Evolutionary conservation across 2,888 invertebrate genomes (phyloP).

Genomic region (Phragmatobia fuliginosa): DNA sequence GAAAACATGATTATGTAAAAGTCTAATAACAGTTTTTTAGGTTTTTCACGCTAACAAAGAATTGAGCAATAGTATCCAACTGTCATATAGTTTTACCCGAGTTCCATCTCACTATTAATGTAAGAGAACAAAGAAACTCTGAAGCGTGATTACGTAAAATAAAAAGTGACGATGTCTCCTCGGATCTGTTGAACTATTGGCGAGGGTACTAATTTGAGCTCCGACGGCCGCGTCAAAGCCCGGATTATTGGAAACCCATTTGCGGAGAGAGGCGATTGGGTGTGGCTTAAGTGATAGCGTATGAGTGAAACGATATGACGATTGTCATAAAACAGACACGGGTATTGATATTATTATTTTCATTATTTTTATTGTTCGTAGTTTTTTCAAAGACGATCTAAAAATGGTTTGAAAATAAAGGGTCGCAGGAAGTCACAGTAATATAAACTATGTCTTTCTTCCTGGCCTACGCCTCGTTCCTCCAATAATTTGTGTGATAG

Average conservation of each 20-base stretch:
- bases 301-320: neutral
- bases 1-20: too few relatives aligned
- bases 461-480: neutral
- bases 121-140: constrained; percentile 14
- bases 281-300: constrained; percentile 30
- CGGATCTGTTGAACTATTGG: constrained; percentile 32
- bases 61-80: too few relatives aligned
- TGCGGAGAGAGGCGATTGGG: constrained; percentile 47
- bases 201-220: constrained; percentile 45
- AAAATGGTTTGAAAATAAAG: too few relatives aligned
- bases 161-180: constrained; percentile 27
- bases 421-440: neutral
- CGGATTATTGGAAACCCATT: constrained; percentile 76
- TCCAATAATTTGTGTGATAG: neutral
- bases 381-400: neutral
- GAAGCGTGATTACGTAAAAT: constrained; percentile 12
- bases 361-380: neutral
- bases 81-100: neutral
- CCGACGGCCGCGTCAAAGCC: constrained; percentile 54
- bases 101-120: neutral
- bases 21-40: too few relatives aligned
- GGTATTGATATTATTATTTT: neutral
- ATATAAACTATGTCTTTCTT: neutral
- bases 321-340: neutral
- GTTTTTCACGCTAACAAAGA: too few relatives aligned